phyloP scores from a whole-genome alignment of 2,888 invertebrate genomes.

The Ochropacha duplaris region DNA sequence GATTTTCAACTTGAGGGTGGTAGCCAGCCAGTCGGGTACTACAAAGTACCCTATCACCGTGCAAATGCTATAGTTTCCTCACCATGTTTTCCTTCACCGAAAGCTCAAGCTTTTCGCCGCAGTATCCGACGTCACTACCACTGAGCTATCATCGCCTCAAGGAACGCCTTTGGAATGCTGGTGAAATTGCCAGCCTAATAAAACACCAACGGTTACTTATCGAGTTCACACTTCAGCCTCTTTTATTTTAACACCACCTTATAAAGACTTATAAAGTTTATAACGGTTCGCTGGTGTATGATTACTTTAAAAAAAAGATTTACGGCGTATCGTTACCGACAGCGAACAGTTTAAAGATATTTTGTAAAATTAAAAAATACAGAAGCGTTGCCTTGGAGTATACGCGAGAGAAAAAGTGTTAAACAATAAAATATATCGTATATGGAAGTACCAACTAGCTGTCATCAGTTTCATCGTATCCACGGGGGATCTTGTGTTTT shows the following conservation, averaged over 20 bases:
- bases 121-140: no score
- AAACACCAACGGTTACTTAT: background rate
- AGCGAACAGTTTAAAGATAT: slow-evolving; percentile 16
- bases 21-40: no score
- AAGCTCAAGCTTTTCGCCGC: no score
- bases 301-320: background rate
- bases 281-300: background rate
- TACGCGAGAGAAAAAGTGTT: slow-evolving; percentile 17
- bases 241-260: background rate
- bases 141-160: no score
- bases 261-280: background rate
- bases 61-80: no score
- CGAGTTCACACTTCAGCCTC: background rate
- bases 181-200: background rate
- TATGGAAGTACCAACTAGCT: no score
- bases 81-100: no score
- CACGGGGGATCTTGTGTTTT: no score
- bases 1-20: no score
- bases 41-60: no score
- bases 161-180: background rate
- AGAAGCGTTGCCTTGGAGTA: slow-evolving; percentile 28
- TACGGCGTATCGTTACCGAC: slow-evolving; percentile 26
- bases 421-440: background rate
- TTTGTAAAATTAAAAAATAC: slow-evolving; percentile 16
- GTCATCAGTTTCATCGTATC: no score